phyloP scores from a whole-genome alignment of 2,113 vertebrate genomes.

The Silurus meridionalis region DNA sequence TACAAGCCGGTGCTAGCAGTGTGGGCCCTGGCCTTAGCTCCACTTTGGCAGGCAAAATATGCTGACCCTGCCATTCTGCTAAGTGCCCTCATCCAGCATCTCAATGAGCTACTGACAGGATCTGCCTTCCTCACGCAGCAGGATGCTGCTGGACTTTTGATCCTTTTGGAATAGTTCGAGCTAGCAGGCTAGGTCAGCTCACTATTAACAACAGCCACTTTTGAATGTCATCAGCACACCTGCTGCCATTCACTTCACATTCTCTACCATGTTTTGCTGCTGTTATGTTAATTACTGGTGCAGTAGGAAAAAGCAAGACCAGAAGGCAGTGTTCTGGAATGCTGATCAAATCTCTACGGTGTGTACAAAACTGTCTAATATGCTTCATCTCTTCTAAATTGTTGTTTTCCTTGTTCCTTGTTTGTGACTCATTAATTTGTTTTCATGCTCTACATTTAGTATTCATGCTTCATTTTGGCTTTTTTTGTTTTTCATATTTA shows the following conservation, averaged over 20 bases:
- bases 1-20: constrained; percentile 41
- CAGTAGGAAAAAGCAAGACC: neutral
- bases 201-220: neutral
- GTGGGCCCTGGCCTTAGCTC: constrained; percentile 26
- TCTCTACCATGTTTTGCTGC: constrained; percentile 1
- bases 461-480: constrained; percentile 14
- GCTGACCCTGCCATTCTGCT: constrained; percentile 57
- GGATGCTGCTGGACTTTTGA: constrained; percentile 40
- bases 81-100: constrained; percentile 44
- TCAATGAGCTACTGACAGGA: constrained; percentile 52
- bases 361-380: neutral
- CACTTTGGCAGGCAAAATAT: constrained; percentile 40
- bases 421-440: constrained; percentile 26
- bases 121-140: constrained; percentile 37
- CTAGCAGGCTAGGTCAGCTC: neutral
- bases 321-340: neutral
- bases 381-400: neutral
- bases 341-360: neutral
- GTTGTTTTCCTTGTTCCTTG: neutral
- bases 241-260: neutral
- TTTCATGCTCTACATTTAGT: constrained; percentile 32
- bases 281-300: neutral
- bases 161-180: constrained; percentile 16
- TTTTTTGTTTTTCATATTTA: constrained; percentile 18
- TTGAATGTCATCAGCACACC: neutral